These are phyloP conservation scores for Rhynchomys soricoides DNA, from an alignment of 2,113 vertebrate genomes.

Conservation along the genomic window DNA sequence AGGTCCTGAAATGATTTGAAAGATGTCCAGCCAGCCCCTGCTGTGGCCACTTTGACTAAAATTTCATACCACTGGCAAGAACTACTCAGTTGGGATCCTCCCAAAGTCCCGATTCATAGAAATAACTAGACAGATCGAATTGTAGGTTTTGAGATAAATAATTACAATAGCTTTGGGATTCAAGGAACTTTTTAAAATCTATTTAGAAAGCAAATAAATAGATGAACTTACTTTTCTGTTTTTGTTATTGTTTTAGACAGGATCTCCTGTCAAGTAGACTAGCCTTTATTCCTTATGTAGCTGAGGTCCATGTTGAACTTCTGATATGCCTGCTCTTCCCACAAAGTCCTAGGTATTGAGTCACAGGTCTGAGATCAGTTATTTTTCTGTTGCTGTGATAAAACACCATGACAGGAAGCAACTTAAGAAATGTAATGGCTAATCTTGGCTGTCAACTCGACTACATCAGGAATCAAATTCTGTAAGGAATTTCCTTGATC, in stretches of 20 bases:
- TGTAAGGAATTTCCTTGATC: neutral
- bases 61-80: neutral
- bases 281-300: too few relatives aligned
- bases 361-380: neutral
- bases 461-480: neutral
- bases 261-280: too few relatives aligned
- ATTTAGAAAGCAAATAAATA: neutral
- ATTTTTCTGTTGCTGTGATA: neutral
- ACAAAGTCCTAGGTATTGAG: neutral
- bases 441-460: neutral
- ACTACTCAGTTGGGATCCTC: neutral
- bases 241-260: neutral
- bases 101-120: neutral
- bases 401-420: neutral
- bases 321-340: neutral
- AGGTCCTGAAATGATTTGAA: neutral
- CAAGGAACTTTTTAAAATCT: neutral
- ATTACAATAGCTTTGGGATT: neutral
- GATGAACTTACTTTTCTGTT: neutral
- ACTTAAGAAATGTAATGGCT: neutral
- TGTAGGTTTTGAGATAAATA: neutral
- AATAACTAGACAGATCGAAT: neutral
- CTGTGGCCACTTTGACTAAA: neutral
- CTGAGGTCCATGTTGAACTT: neutral
- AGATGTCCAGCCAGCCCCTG: neutral